These are phyloP conservation scores for Psilopogon haemacephalus DNA, from an alignment of 2,113 vertebrate genomes.

Conservation along the genomic window DNA sequence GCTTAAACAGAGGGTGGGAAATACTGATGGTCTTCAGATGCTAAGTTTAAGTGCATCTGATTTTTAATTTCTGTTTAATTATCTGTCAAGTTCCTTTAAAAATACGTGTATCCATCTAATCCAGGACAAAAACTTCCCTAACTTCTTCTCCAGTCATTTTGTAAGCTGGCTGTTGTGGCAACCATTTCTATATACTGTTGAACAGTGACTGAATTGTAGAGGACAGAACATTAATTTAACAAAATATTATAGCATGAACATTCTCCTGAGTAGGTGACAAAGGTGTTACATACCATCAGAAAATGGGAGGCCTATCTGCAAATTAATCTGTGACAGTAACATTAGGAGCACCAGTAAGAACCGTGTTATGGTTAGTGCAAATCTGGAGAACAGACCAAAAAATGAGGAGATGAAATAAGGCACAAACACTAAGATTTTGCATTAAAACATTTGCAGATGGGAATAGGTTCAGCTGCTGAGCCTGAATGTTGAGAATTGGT, in stretches of 20 bases:
- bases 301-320: not conserved
- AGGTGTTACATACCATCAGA: not conserved
- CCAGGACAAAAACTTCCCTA: not conserved
- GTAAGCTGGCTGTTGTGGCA: not conserved
- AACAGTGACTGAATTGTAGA: not conserved
- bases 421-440: not conserved
- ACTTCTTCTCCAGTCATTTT: not conserved
- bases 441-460: not conserved
- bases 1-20: not conserved
- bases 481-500: not conserved
- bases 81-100: not conserved
- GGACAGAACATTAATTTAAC: not conserved
- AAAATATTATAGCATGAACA: not conserved
- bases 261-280: not conserved
- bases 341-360: not conserved
- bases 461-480: not conserved
- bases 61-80: not conserved
- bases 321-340: not conserved
- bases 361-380: accelerated
- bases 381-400: not conserved
- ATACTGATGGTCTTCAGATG: not conserved
- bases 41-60: not conserved
- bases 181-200: not conserved
- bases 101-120: not conserved
- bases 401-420: not conserved